These are phyloP conservation scores for Apostichopus parvimensis DNA, from an alignment of 35 echinoderm and acorn worm species.

Conservation along the genomic window DNA sequence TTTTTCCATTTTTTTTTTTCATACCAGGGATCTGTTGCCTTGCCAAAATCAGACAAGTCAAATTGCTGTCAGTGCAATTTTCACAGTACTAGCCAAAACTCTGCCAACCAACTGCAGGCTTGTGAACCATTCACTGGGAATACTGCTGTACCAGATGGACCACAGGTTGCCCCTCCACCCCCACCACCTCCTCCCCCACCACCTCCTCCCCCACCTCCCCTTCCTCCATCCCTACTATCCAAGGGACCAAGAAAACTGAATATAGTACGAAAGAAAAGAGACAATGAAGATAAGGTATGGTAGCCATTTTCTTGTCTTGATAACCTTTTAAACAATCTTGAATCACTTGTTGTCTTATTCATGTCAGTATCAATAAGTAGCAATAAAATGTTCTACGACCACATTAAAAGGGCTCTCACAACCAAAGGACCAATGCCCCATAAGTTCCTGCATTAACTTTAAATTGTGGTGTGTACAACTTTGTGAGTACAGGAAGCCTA, in stretches of 20 bases:
- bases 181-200: conserved; percentile 17
- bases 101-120: neutral
- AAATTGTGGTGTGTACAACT: too few relatives aligned
- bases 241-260: conserved; percentile 3
- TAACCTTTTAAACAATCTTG: too few relatives aligned
- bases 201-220: conserved; percentile 23
- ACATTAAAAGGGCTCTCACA: too few relatives aligned
- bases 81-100: neutral
- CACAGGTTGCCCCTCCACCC: neutral
- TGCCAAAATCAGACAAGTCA: neutral
- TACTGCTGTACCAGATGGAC: neutral
- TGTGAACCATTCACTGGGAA: neutral
- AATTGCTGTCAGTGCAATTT: conserved; percentile 28
- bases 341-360: too few relatives aligned
- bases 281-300: conserved; percentile 9
- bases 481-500: too few relatives aligned
- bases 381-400: too few relatives aligned
- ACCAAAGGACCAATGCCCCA: too few relatives aligned
- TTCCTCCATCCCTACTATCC: conserved; percentile 1
- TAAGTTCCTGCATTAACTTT: too few relatives aligned
- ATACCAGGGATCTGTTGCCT: neutral
- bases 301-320: neutral
- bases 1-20: too few relatives aligned
- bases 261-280: neutral
- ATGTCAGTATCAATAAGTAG: too few relatives aligned